These are phyloP conservation scores for Orius laevigatus DNA, from an alignment of 1,140 invertebrate genomes.

Conservation along the genomic window DNA sequence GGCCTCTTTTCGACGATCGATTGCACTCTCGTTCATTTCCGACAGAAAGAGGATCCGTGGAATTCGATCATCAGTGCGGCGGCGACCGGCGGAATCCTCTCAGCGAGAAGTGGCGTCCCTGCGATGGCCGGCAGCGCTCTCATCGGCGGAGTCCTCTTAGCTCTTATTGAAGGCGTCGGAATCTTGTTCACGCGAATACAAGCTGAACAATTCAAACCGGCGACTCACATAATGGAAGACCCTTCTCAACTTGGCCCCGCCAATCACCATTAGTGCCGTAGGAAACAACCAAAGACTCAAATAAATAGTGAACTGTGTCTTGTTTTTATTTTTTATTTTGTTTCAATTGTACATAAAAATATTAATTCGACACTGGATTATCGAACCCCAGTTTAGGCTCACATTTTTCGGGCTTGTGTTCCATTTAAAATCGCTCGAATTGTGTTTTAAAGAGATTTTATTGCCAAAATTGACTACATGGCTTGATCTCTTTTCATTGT, in stretches of 20 bases:
- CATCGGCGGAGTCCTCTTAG: slow-evolving; percentile 84
- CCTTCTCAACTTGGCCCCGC: slow-evolving; percentile 40
- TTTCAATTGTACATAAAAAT: neutral
- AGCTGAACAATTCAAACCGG: slow-evolving; percentile 78
- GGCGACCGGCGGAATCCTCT: slow-evolving; percentile 83
- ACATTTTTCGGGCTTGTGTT: too few relatives aligned
- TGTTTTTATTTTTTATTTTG: too few relatives aligned
- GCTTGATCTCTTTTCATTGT: too few relatives aligned
- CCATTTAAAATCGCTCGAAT: too few relatives aligned
- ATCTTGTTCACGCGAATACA: slow-evolving; percentile 79
- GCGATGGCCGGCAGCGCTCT: slow-evolving; percentile 92
- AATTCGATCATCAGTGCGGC: slow-evolving; percentile 96
- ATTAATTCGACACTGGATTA: neutral
- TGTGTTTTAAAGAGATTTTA: too few relatives aligned
- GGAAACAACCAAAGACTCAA: neutral
- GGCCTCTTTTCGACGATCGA: slow-evolving; percentile 96
- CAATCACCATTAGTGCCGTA: slow-evolving; percentile 7
- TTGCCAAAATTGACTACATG: too few relatives aligned
- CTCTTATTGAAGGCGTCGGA: slow-evolving; percentile 91
- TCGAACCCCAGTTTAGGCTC: too few relatives aligned
- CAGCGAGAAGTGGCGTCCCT: slow-evolving; percentile 81
- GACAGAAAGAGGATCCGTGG: slow-evolving; percentile 97
- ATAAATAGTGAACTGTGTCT: neutral
- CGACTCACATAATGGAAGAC: slow-evolving; percentile 47
- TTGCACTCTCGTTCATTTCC: slow-evolving; percentile 81